phyloP scores from a whole-genome alignment of 2,113 vertebrate species.

The Galemys pyrenaicus region DNA sequence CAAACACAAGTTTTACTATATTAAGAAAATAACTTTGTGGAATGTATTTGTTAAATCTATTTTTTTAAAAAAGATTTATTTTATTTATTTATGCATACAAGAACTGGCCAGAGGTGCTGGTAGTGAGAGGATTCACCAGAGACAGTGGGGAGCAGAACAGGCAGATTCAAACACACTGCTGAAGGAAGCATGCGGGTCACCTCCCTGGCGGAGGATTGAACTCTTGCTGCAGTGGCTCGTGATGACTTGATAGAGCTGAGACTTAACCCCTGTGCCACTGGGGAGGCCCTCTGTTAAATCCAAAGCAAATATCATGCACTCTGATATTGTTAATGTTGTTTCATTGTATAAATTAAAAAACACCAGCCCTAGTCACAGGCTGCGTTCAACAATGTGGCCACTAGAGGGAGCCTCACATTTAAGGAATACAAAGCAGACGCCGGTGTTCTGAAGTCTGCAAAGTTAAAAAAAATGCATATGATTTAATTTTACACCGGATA shows the following conservation, averaged over 20 bases:
- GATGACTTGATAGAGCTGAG: no score
- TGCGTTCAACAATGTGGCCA: constrained; percentile 11
- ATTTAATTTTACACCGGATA: not conserved
- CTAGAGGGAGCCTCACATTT: constrained; percentile 62
- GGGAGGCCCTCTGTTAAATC: not conserved
- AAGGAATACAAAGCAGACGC: not conserved
- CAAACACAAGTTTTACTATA: not conserved
- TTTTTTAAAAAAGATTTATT: not conserved
- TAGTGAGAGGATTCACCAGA: no score
- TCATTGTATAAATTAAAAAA: not conserved
- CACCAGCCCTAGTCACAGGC: not conserved
- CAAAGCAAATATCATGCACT: not conserved
- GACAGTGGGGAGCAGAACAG: no score
- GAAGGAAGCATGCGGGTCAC: no score
- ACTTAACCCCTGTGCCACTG: no score
- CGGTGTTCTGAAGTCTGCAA: not conserved
- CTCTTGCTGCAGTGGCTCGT: no score
- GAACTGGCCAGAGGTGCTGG: no score
- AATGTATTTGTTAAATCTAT: not conserved
- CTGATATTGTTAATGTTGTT: not conserved
- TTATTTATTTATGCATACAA: not conserved
- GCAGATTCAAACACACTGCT: no score
- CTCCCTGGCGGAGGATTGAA: no score
- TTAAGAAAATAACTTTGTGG: not conserved
- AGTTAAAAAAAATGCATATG: not conserved